Conservation (phyloP, 2,888 invertebrate species). For the Alloscopus bannaensis region DNA sequence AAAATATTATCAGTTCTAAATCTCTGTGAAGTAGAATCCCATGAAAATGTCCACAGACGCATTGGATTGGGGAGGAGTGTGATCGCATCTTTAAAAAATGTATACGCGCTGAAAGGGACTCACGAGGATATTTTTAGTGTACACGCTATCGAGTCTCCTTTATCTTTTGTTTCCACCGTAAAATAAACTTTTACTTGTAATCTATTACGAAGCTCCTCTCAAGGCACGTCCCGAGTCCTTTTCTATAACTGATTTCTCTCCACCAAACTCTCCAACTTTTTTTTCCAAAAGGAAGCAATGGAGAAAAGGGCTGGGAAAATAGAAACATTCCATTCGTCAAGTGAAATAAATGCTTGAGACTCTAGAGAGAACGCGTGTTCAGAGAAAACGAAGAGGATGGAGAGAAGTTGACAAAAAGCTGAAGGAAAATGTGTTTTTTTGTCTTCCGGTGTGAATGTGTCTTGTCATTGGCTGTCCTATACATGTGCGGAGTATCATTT, state of each 20-base stretch:
- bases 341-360: slow-evolving; percentile 30
- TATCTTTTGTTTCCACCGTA: slow-evolving; percentile 1
- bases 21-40: slow-evolving; percentile 47
- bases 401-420: too few relatives aligned
- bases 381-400: too few relatives aligned
- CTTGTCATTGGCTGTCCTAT: slow-evolving; percentile 10
- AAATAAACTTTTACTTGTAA: slow-evolving; percentile 47
- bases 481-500: slow-evolving; percentile 25
- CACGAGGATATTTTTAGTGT: too few relatives aligned
- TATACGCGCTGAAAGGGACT: too few relatives aligned
- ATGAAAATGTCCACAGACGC: slow-evolving; percentile 30
- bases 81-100: too few relatives aligned
- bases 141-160: too few relatives aligned
- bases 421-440: slow-evolving; percentile 54
- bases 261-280: slow-evolving; percentile 5
- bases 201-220: slow-evolving; percentile 47
- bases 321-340: slow-evolving; percentile 21
- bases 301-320: neutral
- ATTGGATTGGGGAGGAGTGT: too few relatives aligned
- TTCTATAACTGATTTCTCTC: too few relatives aligned
- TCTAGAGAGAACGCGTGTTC: slow-evolving; percentile 26
- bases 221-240: too few relatives aligned
- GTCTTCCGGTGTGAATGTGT: slow-evolving; percentile 52
- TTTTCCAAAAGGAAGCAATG: neutral
- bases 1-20: slow-evolving; percentile 55